Evolutionary conservation across 2,888 invertebrate species (phyloP), one percentile per base, ranked within the genome.

Genomic region (Diarsia dahlii): DNA sequence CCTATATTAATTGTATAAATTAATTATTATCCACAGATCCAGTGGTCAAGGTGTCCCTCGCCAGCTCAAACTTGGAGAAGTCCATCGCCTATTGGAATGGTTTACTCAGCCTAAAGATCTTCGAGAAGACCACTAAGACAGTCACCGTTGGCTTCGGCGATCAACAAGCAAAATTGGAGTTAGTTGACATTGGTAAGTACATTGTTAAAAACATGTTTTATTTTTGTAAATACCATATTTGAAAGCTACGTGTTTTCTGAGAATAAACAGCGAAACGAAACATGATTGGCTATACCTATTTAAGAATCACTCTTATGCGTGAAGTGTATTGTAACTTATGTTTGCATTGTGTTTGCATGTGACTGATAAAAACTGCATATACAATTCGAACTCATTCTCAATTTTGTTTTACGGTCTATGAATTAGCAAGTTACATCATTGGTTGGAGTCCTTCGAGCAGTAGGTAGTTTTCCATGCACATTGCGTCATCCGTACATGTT

Each of bases 21-120:
- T 69, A 56, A 76, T 58, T 69, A 9, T 78, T 45, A 78, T 89
- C 93, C 95, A 72, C 93, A 97, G 99, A 98, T 97, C 98, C 98
- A 63, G 97, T 99, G 0, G 93, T 97, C 67, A 98, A 98, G 95
- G 98, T 99, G 2, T 97, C 98, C 0, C 93, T 99, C 76, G 97
- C 98, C 20, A 97, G 98, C 82, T 98, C 98, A 1, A 97, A 99
- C 95, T 95, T 99, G 78, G 93, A 97, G 28, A 97, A 96, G 78
- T 98, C 99, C 6, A 96, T 98, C 78, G 97, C 97, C 20, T 99
- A 98, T 94, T 99, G 99, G 99, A 97, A 97, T 82, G 97, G 97
- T 15, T 94, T 99, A 46, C 96, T 99, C 52, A 97, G 97, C 6
- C 97, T 99, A 96, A 97, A 97, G 86, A 93, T 98, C 64, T 97